Conservation (phyloP, 1,140 invertebrate genomes). For the Doryteuthis pealeii region DNA sequence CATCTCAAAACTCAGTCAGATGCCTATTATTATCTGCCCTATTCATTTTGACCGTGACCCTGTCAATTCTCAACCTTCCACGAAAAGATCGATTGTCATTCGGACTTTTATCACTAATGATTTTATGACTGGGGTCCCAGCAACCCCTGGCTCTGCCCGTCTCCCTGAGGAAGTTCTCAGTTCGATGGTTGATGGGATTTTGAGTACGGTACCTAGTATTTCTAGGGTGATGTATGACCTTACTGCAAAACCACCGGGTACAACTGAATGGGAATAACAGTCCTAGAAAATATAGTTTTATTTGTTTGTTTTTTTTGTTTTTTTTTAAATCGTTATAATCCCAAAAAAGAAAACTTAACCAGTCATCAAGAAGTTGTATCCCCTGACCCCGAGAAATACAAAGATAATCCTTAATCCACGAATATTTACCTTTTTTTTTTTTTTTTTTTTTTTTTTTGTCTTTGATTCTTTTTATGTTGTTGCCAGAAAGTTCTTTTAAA, state of each 20-base stretch:
- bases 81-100: constrained; percentile 91
- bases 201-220: constrained; percentile 78
- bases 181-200: constrained; percentile 86
- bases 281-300: background rate
- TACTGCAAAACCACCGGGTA: constrained; percentile 96
- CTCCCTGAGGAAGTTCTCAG: constrained; percentile 87
- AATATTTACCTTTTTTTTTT: too few species aligned
- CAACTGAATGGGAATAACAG: constrained; percentile 97
- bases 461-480: too few species aligned
- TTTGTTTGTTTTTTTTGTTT: background rate
- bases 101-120: constrained; percentile 95
- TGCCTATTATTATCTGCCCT: constrained; percentile 95
- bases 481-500: too few species aligned
- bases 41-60: constrained; percentile 93
- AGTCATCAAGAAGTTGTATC: too few species aligned
- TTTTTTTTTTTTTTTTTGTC: too few species aligned
- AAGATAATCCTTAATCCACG: too few species aligned
- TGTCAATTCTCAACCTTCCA: constrained; percentile 77
- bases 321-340: too few species aligned
- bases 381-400: too few species aligned
- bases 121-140: constrained; percentile 98
- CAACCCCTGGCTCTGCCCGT: constrained; percentile 77
- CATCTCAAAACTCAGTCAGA: constrained; percentile 78
- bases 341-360: too few species aligned
- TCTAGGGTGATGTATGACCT: constrained; percentile 96